Conservation (phyloP, 2,888 invertebrate species). For the Cetonia aurata region DNA sequence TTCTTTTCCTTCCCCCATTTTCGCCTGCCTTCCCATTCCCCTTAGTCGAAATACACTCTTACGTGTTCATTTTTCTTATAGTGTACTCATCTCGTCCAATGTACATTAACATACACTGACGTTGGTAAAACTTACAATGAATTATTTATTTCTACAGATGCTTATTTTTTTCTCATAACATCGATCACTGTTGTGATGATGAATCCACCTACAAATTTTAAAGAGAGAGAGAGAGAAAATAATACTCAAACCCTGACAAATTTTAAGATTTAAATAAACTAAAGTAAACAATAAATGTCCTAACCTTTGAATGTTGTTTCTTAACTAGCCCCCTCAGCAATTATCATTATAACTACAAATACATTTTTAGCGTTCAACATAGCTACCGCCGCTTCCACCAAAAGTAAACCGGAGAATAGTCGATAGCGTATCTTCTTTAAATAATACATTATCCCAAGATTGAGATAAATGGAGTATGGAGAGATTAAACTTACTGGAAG, state of each 20-base stretch:
- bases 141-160: slow-evolving; percentile 39
- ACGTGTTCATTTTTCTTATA: slow-evolving; percentile 26
- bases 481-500: slow-evolving; percentile 61
- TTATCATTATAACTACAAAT: slow-evolving; percentile 1
- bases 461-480: slow-evolving; percentile 67
- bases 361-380: slow-evolving; percentile 25
- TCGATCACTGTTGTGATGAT: not conserved
- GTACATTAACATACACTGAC: slow-evolving; percentile 45
- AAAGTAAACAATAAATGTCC: not conserved
- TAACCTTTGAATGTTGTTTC: not conserved
- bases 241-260: too few relatives aligned
- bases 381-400: not conserved
- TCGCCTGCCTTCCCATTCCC: slow-evolving; percentile 44
- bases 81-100: slow-evolving; percentile 20
- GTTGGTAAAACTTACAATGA: slow-evolving; percentile 43
- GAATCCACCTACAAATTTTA: slow-evolving; percentile 17
- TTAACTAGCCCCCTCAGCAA: slow-evolving; percentile 1
- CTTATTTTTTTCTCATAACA: slow-evolving; percentile 12
- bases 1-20: slow-evolving; percentile 27
- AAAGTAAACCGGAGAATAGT: slow-evolving; percentile 42
- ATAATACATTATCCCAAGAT: slow-evolving; percentile 67
- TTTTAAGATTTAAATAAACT: too few relatives aligned
- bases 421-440: slow-evolving; percentile 60
- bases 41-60: slow-evolving; percentile 49
- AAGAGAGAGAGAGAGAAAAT: not conserved